Conservation (phyloP, 1,140 invertebrate genomes). For the Bicyclus anynana region DNA sequence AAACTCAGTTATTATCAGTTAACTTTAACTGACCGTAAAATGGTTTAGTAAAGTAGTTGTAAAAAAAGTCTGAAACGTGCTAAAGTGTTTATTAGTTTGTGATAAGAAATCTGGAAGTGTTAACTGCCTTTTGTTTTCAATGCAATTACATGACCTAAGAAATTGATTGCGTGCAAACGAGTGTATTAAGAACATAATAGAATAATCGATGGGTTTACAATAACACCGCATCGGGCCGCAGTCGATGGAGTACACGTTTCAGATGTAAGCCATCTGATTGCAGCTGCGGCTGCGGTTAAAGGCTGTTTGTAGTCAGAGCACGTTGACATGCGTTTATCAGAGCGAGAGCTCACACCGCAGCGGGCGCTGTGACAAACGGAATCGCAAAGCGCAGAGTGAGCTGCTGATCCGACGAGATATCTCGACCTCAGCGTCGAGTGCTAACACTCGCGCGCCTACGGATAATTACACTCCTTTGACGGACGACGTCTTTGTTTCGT, state of each 20-base stretch:
- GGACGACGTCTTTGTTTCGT: conserved; percentile 44
- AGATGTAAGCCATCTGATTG: conserved; percentile 34
- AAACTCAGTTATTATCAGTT: neutral
- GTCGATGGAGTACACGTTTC: conserved; percentile 1
- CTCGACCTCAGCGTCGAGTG: conserved; percentile 66
- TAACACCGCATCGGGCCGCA: neutral
- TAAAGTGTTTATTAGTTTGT: too few species aligned
- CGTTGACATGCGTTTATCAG: conserved; percentile 71
- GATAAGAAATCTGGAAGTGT: too few species aligned
- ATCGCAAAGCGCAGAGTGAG: conserved; percentile 71
- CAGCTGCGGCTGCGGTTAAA: conserved; percentile 42
- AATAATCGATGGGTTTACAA: neutral
- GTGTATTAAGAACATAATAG: too few species aligned
- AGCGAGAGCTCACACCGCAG: conserved; percentile 61
- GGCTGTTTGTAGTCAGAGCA: conserved; percentile 56
- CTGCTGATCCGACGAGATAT: conserved; percentile 71
- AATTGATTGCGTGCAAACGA: too few species aligned
- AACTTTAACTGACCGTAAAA: neutral
- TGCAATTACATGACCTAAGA: too few species aligned
- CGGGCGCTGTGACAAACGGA: conserved; percentile 69
- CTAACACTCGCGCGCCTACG: conserved; percentile 57
- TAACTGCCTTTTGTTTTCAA: too few species aligned
- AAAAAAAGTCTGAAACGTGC: too few species aligned
- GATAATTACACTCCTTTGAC: conserved; percentile 72
- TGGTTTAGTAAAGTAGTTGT: neutral